A percentile compares a stretch with the other conserved stretches of the same genome.
Conservation (phyloP, 2,113 vertebrate genomes). For the Butorides virescens region DNA sequence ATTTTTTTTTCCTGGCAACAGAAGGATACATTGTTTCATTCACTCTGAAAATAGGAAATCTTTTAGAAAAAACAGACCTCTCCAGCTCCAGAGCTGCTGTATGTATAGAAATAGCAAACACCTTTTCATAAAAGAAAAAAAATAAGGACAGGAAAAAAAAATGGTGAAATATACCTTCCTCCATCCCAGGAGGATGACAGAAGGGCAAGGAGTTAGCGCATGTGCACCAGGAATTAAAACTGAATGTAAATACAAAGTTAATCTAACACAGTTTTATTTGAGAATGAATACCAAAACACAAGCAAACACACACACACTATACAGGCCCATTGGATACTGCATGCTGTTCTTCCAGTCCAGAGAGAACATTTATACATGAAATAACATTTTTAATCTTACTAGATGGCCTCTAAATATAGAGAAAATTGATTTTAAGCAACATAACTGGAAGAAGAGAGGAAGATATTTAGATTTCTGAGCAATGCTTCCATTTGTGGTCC, state of each 20-base stretch:
- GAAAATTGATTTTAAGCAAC: neutral
- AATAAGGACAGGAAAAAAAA: neutral
- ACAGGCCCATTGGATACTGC: neutral
- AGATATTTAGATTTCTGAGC: neutral
- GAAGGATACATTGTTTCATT: neutral
- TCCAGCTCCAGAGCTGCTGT: neutral
- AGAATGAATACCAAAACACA: neutral
- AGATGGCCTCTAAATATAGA: neutral
- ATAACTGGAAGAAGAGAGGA: neutral
- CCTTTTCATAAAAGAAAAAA: neutral
- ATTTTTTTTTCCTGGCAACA: neutral
- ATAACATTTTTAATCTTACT: neutral
- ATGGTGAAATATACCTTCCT: neutral
- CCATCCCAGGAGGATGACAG: neutral
- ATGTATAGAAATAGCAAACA: neutral
- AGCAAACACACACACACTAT: neutral
- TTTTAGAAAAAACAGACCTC: neutral
- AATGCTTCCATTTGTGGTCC: neutral
- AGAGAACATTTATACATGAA: neutral
- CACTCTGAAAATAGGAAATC: neutral
- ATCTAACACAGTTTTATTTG: neutral
- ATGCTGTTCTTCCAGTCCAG: neutral
- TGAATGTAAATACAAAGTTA: neutral
- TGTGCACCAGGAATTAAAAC: neutral
- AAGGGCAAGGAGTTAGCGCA: neutral